Base-by-base conservation (phyloP, 2,888 invertebrate genomes). In the Nomada lathburiana region DNA sequence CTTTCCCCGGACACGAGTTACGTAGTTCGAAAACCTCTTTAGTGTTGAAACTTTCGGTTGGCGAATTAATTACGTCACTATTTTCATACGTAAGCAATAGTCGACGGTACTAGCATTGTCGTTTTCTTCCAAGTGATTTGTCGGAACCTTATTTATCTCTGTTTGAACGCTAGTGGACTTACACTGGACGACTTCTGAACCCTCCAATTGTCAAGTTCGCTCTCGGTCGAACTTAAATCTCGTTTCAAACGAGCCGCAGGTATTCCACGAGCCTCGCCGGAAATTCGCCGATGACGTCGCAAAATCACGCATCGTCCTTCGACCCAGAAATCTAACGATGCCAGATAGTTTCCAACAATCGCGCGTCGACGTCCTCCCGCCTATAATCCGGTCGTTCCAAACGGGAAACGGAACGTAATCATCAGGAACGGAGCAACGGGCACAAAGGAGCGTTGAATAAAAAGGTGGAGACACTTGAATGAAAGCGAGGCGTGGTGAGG, bases 391-490 rank as follows among this genome's bases (percentile, higher is more conserved):
- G 68, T 67, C 60, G 57, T 42, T 65, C 36, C 10, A 29, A 68
- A 72, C 23, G 50, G 69, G 62, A 62, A 81, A 26, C 64, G 74
- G 52, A 47, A 70, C 67, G 55, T 20, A 18, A 75, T 69, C 55
- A 67, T 42, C 60, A 62, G 26, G 60, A 65, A 52, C 13, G 52
- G 47, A 57, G 42, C 62, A 57, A 26, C 55, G 57, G 2, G 16
- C 29, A 79, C 63, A 64, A 76, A 76, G 50, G 53, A 36, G 18
- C 13, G 16, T 26, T n/a, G 26, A 57, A 78, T 59, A 44, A 53
- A 73, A 59, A 76, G 73, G 59, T 59, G 71, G 23, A 60, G 72
- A 72, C 59, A 62, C 67, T 85, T 83, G 74, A 83, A 82, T 65
- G 62, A 70, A 53, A 26, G 60, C 50, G 78, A 47, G 23, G 52